Base-by-base conservation (phyloP, 2,113 vertebrate genomes). In the Centropristis striata region DNA sequence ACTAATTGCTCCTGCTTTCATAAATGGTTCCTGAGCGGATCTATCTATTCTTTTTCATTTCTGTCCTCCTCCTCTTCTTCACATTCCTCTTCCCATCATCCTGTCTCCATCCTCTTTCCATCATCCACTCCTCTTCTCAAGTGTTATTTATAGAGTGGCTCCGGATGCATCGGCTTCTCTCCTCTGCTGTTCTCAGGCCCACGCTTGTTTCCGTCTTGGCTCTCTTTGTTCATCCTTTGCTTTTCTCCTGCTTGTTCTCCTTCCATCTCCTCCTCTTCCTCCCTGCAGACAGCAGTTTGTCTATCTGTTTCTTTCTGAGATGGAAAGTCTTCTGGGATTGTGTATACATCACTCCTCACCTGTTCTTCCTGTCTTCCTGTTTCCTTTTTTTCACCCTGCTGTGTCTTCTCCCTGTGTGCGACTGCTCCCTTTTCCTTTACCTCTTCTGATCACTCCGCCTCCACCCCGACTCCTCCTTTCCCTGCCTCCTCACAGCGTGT, bases 101-200 rank as follows among this genome's bases (percentile, higher is more conserved):
- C 71, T 80, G 70, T 83, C 88, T 83, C 75, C 88, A 71, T 78
- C 83, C 67, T 77, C 80, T 84, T 69, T 86, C 75, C 73, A 82
- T 87, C 86, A 86, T 83, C 78, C 65, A 41, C 51, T 83, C 81
- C 71, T 78, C 78, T 82, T 50, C 77, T 85, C 73, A 63, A 76
- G 80, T 75, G 74, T 69, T 93, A 92, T 93, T 92, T 91, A 90
- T 90, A 92, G 91, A 88, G 75, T 21, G 58, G 67, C 86, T 88
- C 84, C 75, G 75, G 90, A 92, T 87, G 81, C 80, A 82, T 86
- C 57, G 21, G 66, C 71, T 88, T 72, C 80, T 85, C 71, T 87
- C 78, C 47, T 83, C 71, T 1, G 36, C 73, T 82, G 85, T 49
- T 90, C 72, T 78, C 75, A 76, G 78, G 84, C 92, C 84, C 80